Base-by-base conservation (phyloP, 1,140 invertebrate genomes). In the Dolichoris vasculosae region DNA sequence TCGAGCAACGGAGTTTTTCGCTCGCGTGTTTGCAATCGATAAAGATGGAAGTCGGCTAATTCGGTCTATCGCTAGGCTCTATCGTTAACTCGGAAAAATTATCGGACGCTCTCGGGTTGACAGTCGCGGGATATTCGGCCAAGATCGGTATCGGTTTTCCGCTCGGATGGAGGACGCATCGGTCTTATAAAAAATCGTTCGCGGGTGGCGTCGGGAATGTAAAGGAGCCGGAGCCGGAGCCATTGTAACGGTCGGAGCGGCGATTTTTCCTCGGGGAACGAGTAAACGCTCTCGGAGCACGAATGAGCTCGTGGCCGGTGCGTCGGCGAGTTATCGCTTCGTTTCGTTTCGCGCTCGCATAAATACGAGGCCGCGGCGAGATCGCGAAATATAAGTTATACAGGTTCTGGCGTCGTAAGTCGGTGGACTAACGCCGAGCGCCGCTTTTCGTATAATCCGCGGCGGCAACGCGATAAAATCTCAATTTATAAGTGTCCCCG, bases 401-500 rank as follows among this genome's bases (percentile, higher is more conserved):
- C 40, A 17, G 38, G 32, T 35, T 64, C 51, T 23, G 23, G 38
- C 11, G 35, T 38, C 40, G 77, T 85, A 73, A 78, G 67, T 75
- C 75, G 75, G 2, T 23, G 38, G 55, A 3, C 46, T 48, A 23
- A 59, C 83, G 83, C 46, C 82, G 67, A 55, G n/a, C 32, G 48
- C 48, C 71, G 82, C 40, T 82, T 87, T 88, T 84, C 85, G 85
- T 83, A 82, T 73, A 86, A 82, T 71, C 40, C 51, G 84, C 86
- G 85, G 26, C 23, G 55, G 6, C 2, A 73, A 43, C 71, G 84
- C 85, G 90, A 92, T 92, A 92, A 92, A 89, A 92, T 92, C 90
- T 91, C 89, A 90, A 92, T 92, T 92, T 92, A 92, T 91, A 91
- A 91, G 90, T 92, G 91, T 92, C 91, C 89, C 90, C 85, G 90